These are phyloP conservation scores for Germaria angustata DNA, from an alignment of 2,888 invertebrate species.

Conservation along the genomic window DNA sequence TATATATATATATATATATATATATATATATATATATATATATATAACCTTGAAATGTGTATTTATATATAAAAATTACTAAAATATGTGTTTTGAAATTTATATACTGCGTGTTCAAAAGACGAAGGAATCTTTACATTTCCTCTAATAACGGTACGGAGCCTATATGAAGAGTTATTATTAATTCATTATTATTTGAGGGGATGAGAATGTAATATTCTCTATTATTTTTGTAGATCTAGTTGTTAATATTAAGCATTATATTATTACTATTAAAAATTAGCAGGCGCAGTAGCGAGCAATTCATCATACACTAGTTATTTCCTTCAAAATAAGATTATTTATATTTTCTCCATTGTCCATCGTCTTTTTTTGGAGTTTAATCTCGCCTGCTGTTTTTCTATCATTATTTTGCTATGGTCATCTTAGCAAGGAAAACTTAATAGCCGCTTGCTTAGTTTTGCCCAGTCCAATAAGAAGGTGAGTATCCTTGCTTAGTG, in stretches of 20 bases:
- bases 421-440: slow-evolving; percentile 59
- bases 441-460: slow-evolving; percentile 73
- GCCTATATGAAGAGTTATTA: slow-evolving; percentile 36
- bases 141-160: slow-evolving; percentile 34
- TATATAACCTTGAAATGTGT: slow-evolving; percentile 33
- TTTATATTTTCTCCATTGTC: slow-evolving; percentile 1
- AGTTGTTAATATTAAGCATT: slow-evolving; percentile 58
- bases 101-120: slow-evolving; percentile 31
- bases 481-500: slow-evolving; percentile 80
- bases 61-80: slow-evolving; percentile 15
- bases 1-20: too few species aligned
- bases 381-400: slow-evolving; percentile 46
- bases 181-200: slow-evolving; percentile 13
- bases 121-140: slow-evolving; percentile 27
- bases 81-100: slow-evolving; percentile 23
- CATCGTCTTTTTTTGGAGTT: slow-evolving; percentile 29
- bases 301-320: slow-evolving; percentile 39
- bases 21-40: background rate
- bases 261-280: slow-evolving; percentile 46
- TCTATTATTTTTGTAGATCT: slow-evolving; percentile 43
- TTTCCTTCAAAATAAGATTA: slow-evolving; percentile 30
- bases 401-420: slow-evolving; percentile 1
- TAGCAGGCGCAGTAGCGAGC: slow-evolving; percentile 49
- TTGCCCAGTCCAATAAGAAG: slow-evolving; percentile 80
- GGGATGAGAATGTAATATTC: slow-evolving; percentile 17